Percentiles rank a stretch among this genome's conserved stretches.
These are phyloP conservation scores for Rambutsinella grinnellia DNA, from an alignment of 2,888 invertebrate genomes.

Conservation along the genomic window DNA sequence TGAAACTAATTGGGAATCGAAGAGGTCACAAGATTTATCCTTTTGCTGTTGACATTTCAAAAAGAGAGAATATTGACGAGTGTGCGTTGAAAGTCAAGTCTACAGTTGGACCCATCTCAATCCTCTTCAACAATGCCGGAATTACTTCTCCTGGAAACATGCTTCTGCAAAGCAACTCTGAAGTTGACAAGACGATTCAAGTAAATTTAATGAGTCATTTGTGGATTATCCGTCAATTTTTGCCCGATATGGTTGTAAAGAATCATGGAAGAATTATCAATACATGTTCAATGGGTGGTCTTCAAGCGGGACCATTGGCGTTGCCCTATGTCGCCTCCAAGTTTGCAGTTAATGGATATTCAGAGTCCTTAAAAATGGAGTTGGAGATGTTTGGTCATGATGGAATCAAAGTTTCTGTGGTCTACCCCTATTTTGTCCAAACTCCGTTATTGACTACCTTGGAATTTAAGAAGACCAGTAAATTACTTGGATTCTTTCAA, in stretches of 20 bases:
- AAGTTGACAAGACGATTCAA: constrained; percentile 50
- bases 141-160: constrained; percentile 37
- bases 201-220: constrained; percentile 59
- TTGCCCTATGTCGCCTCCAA: constrained; percentile 54
- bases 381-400: constrained; percentile 11
- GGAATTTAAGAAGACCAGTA: not conserved
- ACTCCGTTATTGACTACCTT: constrained; percentile 19
- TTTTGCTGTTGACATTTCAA: constrained; percentile 75
- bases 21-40: constrained; percentile 71
- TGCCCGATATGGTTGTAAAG: constrained; percentile 55
- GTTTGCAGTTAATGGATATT: constrained; percentile 45
- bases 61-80: constrained; percentile 70
- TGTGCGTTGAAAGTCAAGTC: too few relatives aligned
- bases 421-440: constrained; percentile 38
- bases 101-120: constrained; percentile 52
- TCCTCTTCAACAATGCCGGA: constrained; percentile 61
- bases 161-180: constrained; percentile 34
- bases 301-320: constrained; percentile 13
- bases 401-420: constrained; percentile 25
- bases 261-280: constrained; percentile 57
- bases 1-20: constrained; percentile 67
- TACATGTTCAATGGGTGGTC: constrained; percentile 43
- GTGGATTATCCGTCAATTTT: constrained; percentile 58
- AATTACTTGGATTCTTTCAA: constrained; percentile 10
- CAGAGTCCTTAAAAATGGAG: constrained; percentile 35